Base-by-base conservation (phyloP, 2,888 invertebrate genomes). In the Hecatera dysodea region DNA sequence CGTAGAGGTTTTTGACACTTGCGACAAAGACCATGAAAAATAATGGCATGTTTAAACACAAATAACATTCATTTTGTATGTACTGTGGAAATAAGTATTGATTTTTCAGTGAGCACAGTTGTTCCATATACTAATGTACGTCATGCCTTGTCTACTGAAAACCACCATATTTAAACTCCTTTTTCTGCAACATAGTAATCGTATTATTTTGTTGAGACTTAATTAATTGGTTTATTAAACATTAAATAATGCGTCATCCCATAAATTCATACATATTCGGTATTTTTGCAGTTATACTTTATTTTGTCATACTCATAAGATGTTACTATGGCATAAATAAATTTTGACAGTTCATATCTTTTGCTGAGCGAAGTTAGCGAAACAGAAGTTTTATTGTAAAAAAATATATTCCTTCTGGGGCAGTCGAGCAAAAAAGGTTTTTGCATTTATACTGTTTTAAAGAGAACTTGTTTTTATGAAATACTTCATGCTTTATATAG, bases 1-100 rank as follows among this genome's bases (percentile, higher is more conserved):
- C 42, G 73, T 71, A 80, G 83, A 89, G 91, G 91, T 90, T 89
- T 90, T 92, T 92, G 90, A 90, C 91, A 86, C 87, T 84, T 55
- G 78, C 71, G 78, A 83, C 87, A 86, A 88, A 88, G 87, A 87
- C 88, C 85, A 85, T 88, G 85, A 82, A 84, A 83, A 82, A 75
- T 77, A 73, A 75, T 77, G 80, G 72, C 72, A 81, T 78, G 79
- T 82, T 77, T 72, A 70, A 85, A 80, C 70, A 73, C 72, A 80
- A 79, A 81, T 64, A 68, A 48, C 57, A 65, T 67, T 62, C 70
- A 73, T 81, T 65, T 74, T 67, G 64, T 75, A 60, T 60, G 39
- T 76, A 61, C 69, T 29, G 46, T 75, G 50, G 57, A 76, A 79
- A 85, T 74, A 48, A 57, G 69, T 85, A 81, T 79, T 74, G 67